Conservation (phyloP, 2,797 vertebrate species). For the Percopsis omiscomaycus region DNA sequence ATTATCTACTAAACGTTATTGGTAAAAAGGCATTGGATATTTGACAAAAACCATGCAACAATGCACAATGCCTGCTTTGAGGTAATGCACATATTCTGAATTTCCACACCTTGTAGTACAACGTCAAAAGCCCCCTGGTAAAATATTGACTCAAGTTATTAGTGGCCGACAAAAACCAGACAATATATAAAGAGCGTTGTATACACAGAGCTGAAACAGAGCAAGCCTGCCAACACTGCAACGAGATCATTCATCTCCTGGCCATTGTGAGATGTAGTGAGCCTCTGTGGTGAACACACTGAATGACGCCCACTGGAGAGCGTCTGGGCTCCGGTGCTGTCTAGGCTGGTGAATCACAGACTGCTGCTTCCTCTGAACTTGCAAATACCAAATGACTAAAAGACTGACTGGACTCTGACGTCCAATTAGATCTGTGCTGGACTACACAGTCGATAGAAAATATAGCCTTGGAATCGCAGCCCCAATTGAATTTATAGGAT, state of each 20-base stretch:
- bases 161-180: constrained; percentile 48
- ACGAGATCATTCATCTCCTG: constrained; percentile 65
- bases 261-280: constrained; percentile 52
- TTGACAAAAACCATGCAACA: constrained; percentile 45
- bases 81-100: constrained; percentile 27
- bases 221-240: constrained; percentile 23
- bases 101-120: constrained; percentile 28
- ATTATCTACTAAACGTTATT: constrained; percentile 39
- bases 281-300: constrained; percentile 36
- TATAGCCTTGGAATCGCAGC: too few species aligned
- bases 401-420: constrained; percentile 36
- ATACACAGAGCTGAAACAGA: constrained; percentile 26
- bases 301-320: constrained; percentile 51
- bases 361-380: constrained; percentile 17
- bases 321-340: constrained; percentile 30
- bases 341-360: constrained; percentile 47
- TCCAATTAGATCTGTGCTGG: constrained; percentile 44
- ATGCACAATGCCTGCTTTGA: constrained; percentile 57
- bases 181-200: constrained; percentile 47
- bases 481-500: too few species aligned
- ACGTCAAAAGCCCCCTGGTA: constrained; percentile 44
- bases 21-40: constrained; percentile 25
- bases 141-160: constrained; percentile 50
- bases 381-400: constrained; percentile 20
- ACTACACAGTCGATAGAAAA: constrained; percentile 11